Evolutionary conservation across 2,113 vertebrate genomes (phyloP), one percentile per base, ranked within the genome.

Genomic region (Phyllostomus discolor): DNA sequence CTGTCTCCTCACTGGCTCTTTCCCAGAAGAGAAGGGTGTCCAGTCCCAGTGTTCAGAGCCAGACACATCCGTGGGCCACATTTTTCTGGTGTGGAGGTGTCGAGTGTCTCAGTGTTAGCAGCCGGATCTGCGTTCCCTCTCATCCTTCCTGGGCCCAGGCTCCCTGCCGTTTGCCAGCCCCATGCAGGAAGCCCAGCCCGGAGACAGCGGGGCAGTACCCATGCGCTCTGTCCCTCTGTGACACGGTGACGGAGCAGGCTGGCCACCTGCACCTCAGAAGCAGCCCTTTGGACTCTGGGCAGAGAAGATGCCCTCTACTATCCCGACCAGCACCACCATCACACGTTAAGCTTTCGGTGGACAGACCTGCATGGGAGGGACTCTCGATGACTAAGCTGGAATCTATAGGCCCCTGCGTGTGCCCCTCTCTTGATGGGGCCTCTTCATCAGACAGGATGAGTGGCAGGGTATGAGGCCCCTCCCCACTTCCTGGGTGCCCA

Each of bases 281-380:
- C 15, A 96, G 66, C 14, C 54, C 69, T 90, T 38, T 11, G 24
- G 52, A 67, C 64, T 28, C 8, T 43, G 33, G 66, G 35, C 14
- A 85, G 86, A 15, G 59, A 86, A 2, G 19, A 12, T 10, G 1
- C 24, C 52, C 3, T 22, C 6, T 3, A 19, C 4, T 52, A 48
- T 22, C 28, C 19, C 0, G 8, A 41, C 31, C 75, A 41, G 59
- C 10, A 7, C n/a, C 52, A 12, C 57, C 69, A 7, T 83, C 52
- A 86, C 24, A 78, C 46, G 31, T 10, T 59, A 15, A 52, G 35
- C 28, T 73, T 67, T 72, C 11, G 67, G 41, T 70, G 19, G n/a
- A n/a, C 28, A 69, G 46, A 7, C 10, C n/a, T n/a, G 1, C 1
- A 0, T 1, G 24, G 33, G 50, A 57, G 57, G 59, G 16, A 31